Evolutionary conservation across 2,797 vertebrate species (phyloP), one percentile per base, ranked within the genome.

Genomic region (Rhinoraja longicauda): DNA sequence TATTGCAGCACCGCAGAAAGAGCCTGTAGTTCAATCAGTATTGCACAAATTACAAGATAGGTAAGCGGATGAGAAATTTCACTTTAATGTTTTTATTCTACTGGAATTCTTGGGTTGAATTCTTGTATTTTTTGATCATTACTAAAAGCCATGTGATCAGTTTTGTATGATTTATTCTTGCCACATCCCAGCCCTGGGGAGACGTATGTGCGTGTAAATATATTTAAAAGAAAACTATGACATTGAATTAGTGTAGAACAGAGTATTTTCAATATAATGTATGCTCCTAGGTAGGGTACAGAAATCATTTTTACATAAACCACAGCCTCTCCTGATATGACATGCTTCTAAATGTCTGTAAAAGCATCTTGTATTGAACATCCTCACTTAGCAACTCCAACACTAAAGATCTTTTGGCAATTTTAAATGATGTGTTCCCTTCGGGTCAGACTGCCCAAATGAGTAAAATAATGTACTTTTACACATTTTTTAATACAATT

Each of bases 181-280:
- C 84, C 84, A 88, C 59, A 88, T 67, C 84, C 84, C n/a, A 67
- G 84, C n/a, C 59, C 36, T 88, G 84, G 84, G 84, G 53, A 88
- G 29, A 64, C 21, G 17, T 67, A n/a, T 19, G n/a, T 78, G 75
- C 62, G 29, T 86, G 10, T 57, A 82, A 10, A 86, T 86, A 86
- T 86, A 86, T 86, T 64, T 86, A 86, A 64, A 86, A 76, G 21
- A 15, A 86, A 86, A 64, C 82, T 86, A 86, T 86, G 82, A 82
- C 82, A 86, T 57, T 86, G 9, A 82, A 53, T 82, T 82, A 86
- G 29, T 86, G 82, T 62, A 64, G 29, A 10, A 59, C 5, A 64
- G 82, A 86, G 59, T 86, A 86, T n/a, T 86, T 86, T 86, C 82
- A 86, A 21, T 62, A 86, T 62, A 86, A 86, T 86, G 82, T 86